These are phyloP conservation scores for Lithophane semibrunnea DNA, from an alignment of 2,888 invertebrate species.

Conservation along the genomic window DNA sequence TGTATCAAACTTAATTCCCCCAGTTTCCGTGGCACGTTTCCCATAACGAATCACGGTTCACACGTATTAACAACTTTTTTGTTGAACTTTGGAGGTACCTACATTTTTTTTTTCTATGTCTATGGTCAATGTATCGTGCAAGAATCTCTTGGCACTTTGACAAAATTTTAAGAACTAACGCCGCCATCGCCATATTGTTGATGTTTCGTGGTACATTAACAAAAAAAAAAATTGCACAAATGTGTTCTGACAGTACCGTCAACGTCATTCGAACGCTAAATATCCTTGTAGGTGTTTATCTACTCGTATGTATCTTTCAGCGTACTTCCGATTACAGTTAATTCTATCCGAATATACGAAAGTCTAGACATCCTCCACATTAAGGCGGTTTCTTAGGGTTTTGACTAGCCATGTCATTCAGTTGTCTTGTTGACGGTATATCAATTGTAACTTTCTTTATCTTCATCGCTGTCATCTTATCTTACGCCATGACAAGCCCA, in stretches of 20 bases:
- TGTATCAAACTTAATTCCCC: conserved; percentile 58
- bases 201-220: no score
- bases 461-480: not conserved
- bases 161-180: not conserved
- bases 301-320: not conserved
- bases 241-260: not conserved
- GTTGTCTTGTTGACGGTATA: no score
- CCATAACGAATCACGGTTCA: conserved; percentile 64
- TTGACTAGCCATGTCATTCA: no score
- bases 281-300: not conserved
- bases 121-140: not conserved
- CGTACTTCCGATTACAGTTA: not conserved
- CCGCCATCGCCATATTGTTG: not conserved
- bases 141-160: not conserved
- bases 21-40: conserved; percentile 62
- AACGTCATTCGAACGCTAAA: no score
- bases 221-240: not conserved
- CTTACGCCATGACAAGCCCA: conserved; percentile 18
- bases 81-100: conserved; percentile 23
- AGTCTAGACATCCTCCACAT: not conserved
- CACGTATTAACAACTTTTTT: conserved; percentile 61
- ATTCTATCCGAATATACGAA: not conserved
- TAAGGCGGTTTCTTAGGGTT: no score
- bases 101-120: conserved; percentile 22
- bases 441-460: no score